Conservation (phyloP, 2,113 vertebrate species). For the Lipotes vexillifer region DNA sequence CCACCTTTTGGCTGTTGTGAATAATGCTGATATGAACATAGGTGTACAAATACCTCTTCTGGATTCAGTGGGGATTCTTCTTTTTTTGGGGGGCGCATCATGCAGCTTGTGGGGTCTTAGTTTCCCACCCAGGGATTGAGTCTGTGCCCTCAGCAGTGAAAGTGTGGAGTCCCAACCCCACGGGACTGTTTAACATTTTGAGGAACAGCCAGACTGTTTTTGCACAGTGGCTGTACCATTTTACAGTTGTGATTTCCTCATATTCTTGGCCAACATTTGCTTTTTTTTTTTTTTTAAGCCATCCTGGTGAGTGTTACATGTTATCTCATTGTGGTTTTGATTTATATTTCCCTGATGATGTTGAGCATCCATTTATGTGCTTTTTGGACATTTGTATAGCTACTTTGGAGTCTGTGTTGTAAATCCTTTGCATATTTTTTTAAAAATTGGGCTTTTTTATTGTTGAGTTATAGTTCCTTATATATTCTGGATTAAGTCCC, state of each 20-base stretch:
- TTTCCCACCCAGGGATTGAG: neutral
- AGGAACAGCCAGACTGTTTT: neutral
- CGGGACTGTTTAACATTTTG: neutral
- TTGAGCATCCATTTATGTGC: neutral
- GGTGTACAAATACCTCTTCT: neutral
- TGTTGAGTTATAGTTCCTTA: neutral
- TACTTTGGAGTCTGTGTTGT: neutral
- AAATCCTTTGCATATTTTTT: neutral
- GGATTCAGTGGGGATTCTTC: neutral
- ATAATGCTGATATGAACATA: neutral
- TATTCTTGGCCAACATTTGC: neutral
- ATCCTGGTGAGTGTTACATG: neutral
- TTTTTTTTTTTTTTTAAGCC: neutral
- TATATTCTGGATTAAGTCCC: neutral
- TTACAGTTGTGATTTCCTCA: neutral
- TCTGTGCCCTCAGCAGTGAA: neutral
- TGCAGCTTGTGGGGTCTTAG: neutral
- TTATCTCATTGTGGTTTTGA: neutral
- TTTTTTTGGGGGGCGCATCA: neutral
- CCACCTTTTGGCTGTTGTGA: neutral
- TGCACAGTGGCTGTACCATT: neutral
- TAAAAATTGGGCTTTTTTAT: neutral
- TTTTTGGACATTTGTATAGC: neutral
- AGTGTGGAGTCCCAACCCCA: neutral
- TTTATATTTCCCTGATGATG: neutral